phyloP scores from a whole-genome alignment of 1,140 invertebrate genomes.

The Pseudomyrmex gracilis region DNA sequence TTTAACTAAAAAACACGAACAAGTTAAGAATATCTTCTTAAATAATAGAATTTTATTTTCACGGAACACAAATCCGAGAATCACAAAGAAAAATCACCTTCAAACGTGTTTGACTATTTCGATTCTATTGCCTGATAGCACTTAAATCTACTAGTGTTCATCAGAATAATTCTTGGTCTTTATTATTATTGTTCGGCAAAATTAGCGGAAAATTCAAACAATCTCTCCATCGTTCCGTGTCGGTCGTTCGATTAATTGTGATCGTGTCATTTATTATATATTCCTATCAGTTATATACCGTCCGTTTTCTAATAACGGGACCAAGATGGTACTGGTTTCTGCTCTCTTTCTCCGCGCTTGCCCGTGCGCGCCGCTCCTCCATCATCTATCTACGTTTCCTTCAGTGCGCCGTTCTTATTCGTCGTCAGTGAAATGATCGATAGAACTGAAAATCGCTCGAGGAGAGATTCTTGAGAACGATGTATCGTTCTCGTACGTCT shows the following conservation, averaged over 20 bases:
- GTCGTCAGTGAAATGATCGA: slow-evolving; percentile 56
- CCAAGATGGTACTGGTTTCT: slow-evolving; percentile 26
- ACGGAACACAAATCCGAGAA: background rate
- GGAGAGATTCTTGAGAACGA: slow-evolving; percentile 60
- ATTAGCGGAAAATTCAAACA: background rate
- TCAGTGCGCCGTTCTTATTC: slow-evolving; percentile 35
- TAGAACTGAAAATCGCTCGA: slow-evolving; percentile 62
- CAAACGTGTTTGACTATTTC: background rate
- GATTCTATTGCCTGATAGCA: too few relatives aligned
- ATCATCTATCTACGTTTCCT: slow-evolving; percentile 59
- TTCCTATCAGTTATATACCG: slow-evolving; percentile 21
- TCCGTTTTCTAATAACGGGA: slow-evolving; percentile 58
- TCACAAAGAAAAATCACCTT: background rate
- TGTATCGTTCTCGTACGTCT: slow-evolving; percentile 60
- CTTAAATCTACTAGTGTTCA: background rate
- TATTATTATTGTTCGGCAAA: slow-evolving; percentile 39
- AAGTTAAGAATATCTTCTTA: slow-evolving; percentile 9
- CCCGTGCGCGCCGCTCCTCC: background rate
- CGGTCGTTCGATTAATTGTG: slow-evolving; percentile 34
- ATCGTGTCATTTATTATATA: slow-evolving; percentile 9
- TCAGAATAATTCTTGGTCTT: background rate
- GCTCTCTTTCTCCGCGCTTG: background rate
- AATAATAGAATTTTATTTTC: slow-evolving; percentile 23
- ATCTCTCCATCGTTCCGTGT: slow-evolving; percentile 2
- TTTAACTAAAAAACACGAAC: too few relatives aligned